Percentiles rank a stretch among this genome's conserved stretches.
These are phyloP conservation scores for Xestoiulus laeticollis DNA, from an alignment of 2,888 invertebrate genomes.

Conservation along the genomic window DNA sequence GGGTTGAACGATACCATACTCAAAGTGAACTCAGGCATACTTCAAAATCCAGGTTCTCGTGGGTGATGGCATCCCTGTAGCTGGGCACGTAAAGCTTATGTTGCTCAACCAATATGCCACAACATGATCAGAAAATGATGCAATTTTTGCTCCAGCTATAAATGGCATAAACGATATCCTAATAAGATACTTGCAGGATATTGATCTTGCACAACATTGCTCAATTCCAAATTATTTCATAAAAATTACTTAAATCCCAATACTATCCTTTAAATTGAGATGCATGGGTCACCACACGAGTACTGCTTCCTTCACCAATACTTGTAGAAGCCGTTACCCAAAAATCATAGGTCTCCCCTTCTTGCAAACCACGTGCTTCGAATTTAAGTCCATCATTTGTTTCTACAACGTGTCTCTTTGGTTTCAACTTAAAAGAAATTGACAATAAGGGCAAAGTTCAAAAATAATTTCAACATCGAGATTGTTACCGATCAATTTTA, in stretches of 20 bases:
- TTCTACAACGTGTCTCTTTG: constrained; percentile 19
- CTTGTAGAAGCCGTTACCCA: constrained; percentile 72
- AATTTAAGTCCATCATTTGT: background rate
- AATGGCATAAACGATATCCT: background rate
- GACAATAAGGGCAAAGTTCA: background rate
- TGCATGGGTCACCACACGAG: constrained; percentile 50
- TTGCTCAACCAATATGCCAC: constrained; percentile 54
- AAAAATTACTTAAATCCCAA: background rate
- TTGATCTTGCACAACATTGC: no score
- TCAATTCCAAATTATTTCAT: background rate
- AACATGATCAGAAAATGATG: constrained; percentile 53
- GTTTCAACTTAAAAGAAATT: background rate
- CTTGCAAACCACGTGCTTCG: constrained; percentile 68
- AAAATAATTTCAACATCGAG: background rate
- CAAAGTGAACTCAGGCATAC: constrained; percentile 8
- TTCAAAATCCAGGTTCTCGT: constrained; percentile 52
- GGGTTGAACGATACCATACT: background rate
- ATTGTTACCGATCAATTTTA: background rate
- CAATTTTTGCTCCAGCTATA: constrained; percentile 54
- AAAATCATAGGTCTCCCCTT: constrained; percentile 70
- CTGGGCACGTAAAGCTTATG: constrained; percentile 51
- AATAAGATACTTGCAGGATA: background rate
- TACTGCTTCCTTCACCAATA: constrained; percentile 69
- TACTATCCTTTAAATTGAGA: constrained; percentile 50
- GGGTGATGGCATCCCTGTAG: constrained; percentile 53